phyloP scores from a whole-genome alignment of 2,888 invertebrate genomes.

The Seira ritae region DNA sequence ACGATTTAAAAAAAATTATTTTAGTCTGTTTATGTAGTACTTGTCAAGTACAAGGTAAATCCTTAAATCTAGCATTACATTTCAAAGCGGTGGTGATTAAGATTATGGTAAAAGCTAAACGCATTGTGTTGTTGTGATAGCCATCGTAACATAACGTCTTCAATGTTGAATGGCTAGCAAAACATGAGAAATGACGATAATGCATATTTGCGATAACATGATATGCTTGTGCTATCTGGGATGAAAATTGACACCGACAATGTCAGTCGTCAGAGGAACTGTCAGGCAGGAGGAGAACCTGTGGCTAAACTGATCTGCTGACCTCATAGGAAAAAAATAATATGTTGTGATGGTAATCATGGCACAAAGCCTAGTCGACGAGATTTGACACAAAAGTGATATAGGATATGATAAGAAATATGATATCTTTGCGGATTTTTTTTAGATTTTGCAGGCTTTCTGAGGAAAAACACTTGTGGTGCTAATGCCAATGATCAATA shows the following conservation, averaged over 20 bases:
- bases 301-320: constrained; percentile 34
- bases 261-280: constrained; percentile 45
- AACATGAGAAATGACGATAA: neutral
- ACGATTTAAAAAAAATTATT: neutral
- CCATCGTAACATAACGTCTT: neutral
- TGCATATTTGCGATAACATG: constrained; percentile 32
- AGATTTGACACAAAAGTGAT: constrained; percentile 1
- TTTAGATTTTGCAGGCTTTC: constrained; percentile 25
- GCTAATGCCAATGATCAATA: too few relatives aligned
- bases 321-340: constrained; percentile 22
- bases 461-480: neutral
- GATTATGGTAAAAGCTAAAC: too few relatives aligned
- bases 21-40: neutral
- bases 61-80: constrained; percentile 1
- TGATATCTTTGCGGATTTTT: constrained; percentile 21
- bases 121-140: neutral
- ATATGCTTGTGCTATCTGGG: constrained; percentile 49
- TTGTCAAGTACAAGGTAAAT: constrained; percentile 2
- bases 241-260: constrained; percentile 56
- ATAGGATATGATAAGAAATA: constrained; percentile 47
- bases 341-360: constrained; percentile 1
- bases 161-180: neutral
- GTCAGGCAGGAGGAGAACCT: neutral
- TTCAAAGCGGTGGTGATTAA: neutral
- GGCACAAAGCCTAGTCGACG: neutral